These are phyloP conservation scores for Atrichornis clamosus DNA, from an alignment of 2,113 vertebrate species.

Conservation along the genomic window DNA sequence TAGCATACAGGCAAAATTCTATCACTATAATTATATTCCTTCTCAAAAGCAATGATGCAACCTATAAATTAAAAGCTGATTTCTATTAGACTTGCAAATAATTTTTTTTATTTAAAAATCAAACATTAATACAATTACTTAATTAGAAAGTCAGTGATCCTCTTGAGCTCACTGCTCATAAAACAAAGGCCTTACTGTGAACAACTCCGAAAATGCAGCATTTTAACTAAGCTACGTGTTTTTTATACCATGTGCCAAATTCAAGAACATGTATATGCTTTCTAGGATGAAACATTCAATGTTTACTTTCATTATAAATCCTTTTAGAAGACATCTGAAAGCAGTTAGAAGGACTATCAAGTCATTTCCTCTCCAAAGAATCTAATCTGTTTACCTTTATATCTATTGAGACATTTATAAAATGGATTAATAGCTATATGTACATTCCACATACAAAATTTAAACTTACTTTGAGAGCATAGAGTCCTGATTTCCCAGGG, in stretches of 20 bases:
- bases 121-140: conserved; percentile 10
- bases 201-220: conserved; percentile 36
- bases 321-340: conserved; percentile 67
- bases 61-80: background rate
- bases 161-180: conserved; percentile 2
- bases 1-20: background rate
- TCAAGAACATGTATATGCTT: conserved; percentile 37
- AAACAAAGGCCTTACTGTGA: conserved; percentile 33
- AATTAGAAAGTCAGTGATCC: conserved; percentile 26
- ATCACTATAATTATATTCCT: background rate
- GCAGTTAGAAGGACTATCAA: conserved; percentile 52
- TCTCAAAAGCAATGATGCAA: background rate
- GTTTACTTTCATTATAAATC: conserved; percentile 63
- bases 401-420: conserved; percentile 50
- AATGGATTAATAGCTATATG: conserved; percentile 13
- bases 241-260: conserved; percentile 44
- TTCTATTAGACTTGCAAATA: conserved; percentile 19
- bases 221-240: conserved; percentile 37
- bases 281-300: conserved; percentile 57
- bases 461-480: conserved; percentile 85
- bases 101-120: background rate
- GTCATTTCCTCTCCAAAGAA: conserved; percentile 45
- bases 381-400: conserved; percentile 61
- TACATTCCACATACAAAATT: conserved; percentile 38
- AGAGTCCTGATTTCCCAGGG: conserved; percentile 85